These are phyloP conservation scores for Ennomos fuscantarius DNA, from an alignment of 2,888 invertebrate genomes.

Conservation along the genomic window DNA sequence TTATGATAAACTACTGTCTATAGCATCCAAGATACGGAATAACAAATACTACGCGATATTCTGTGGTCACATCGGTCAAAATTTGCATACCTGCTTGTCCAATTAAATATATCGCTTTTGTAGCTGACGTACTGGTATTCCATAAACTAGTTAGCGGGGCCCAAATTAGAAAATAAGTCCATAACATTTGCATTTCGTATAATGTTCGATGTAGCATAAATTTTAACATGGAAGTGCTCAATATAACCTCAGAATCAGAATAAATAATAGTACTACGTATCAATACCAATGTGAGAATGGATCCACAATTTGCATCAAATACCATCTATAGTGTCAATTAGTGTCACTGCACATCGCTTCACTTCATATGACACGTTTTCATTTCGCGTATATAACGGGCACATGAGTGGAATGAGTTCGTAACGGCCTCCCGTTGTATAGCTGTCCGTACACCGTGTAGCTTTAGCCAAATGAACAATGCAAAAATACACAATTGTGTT, in stretches of 20 bases:
- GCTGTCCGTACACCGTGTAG: slow-evolving; percentile 47
- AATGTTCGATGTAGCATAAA: too few relatives aligned
- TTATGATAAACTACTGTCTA: slow-evolving; percentile 14
- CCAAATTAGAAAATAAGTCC: too few relatives aligned
- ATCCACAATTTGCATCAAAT: too few relatives aligned
- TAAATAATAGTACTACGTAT: neutral
- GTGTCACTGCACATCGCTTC: slow-evolving; percentile 11
- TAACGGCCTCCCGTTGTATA: slow-evolving; percentile 48
- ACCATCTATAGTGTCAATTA: neutral
- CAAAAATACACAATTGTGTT: slow-evolving; percentile 6
- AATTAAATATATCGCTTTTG: slow-evolving; percentile 23
- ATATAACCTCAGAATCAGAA: slow-evolving; percentile 13
- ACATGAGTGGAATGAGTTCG: slow-evolving; percentile 40
- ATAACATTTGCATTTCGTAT: too few relatives aligned
- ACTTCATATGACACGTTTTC: slow-evolving; percentile 14
- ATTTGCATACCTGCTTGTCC: slow-evolving; percentile 43
- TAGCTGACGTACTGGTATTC: slow-evolving; percentile 13
- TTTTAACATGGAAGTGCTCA: too few relatives aligned
- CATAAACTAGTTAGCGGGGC: slow-evolving; percentile 4
- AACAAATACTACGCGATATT: too few relatives aligned
- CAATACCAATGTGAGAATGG: too few relatives aligned
- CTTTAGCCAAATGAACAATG: slow-evolving; percentile 32
- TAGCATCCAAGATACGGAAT: neutral
- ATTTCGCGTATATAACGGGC: slow-evolving; percentile 43
- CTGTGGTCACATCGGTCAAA: slow-evolving; percentile 23